Percentiles rank a stretch among this genome's conserved stretches.
Conservation (phyloP, 2,113 vertebrate genomes). For the Rissa tridactyla region DNA sequence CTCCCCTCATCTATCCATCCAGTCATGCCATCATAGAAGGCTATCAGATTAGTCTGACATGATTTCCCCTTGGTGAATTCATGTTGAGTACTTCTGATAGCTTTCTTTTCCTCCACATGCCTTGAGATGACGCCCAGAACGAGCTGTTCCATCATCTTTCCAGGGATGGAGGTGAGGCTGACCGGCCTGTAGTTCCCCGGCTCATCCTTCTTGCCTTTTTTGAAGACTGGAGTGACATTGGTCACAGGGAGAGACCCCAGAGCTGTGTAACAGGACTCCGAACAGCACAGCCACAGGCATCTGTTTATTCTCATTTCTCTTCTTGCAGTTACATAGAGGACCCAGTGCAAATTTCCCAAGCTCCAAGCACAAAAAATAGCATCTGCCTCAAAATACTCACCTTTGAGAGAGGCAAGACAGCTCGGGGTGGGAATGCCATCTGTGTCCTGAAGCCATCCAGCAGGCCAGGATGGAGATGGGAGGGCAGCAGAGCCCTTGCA, state of each 20-base stretch:
- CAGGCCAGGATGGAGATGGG: not conserved
- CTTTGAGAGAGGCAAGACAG: not conserved
- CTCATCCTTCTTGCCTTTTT: too few relatives aligned
- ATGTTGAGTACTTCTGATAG: too few relatives aligned
- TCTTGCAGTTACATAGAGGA: accelerated
- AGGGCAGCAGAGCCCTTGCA: not conserved
- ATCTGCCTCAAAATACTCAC: not conserved
- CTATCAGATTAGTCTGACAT: too few relatives aligned
- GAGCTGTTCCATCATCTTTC: too few relatives aligned
- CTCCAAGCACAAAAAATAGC: not conserved
- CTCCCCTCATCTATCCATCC: too few relatives aligned
- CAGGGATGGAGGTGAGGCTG: too few relatives aligned
- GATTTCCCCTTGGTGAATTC: too few relatives aligned
- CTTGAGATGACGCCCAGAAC: too few relatives aligned
- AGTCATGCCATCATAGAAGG: too few relatives aligned
- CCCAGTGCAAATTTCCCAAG: not conserved
- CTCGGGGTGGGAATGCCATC: not conserved
- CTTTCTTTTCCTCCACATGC: too few relatives aligned
- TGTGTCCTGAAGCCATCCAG: not conserved
- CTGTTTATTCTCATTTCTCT: not conserved
- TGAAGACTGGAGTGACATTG: too few relatives aligned
- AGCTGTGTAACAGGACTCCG: not conserved
- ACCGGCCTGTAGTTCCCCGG: too few relatives aligned
- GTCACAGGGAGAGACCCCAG: not conserved
- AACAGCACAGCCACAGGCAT: not conserved